A percentile compares a stretch with the other conserved stretches of the same genome.
Evolutionary conservation across 2,113 vertebrate genomes (phyloP).

Genomic region (Pelecanoides urinatrix): DNA sequence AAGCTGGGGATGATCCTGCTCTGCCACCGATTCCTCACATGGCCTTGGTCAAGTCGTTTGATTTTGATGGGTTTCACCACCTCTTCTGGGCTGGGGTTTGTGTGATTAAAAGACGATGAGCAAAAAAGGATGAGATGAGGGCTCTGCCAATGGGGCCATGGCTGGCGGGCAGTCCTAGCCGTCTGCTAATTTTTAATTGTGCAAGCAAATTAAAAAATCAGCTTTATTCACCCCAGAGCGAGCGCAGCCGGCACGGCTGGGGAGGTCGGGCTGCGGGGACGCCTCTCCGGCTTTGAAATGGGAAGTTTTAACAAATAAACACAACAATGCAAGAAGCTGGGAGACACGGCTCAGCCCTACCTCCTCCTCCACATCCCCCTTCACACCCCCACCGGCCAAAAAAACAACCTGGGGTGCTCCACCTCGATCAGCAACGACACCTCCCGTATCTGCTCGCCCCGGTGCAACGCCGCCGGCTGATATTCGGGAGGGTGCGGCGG

Average conservation of each 20-base stretch:
- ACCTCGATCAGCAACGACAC: background rate
- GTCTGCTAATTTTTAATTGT: no score
- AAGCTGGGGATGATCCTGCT: background rate
- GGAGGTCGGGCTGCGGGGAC: background rate
- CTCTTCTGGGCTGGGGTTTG: background rate
- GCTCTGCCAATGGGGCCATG: background rate
- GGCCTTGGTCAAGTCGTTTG: background rate
- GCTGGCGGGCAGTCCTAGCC: background rate
- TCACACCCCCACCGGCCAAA: background rate
- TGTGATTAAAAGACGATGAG: rapidly evolving
- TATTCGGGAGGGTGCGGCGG: background rate
- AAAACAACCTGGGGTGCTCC: background rate
- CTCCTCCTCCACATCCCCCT: background rate
- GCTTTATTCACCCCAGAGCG: background rate
- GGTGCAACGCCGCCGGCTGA: rapidly evolving
- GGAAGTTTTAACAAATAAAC: background rate
- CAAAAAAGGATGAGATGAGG: background rate
- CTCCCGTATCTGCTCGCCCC: background rate
- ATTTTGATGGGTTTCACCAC: background rate
- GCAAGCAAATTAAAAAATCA: background rate
- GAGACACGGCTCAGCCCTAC: background rate
- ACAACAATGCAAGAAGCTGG: background rate
- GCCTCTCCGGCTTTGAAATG: background rate
- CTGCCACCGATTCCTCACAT: rapidly evolving
- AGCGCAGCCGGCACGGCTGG: rapidly evolving